These are phyloP conservation scores for Altica lythri DNA, from an alignment of 2,888 invertebrate genomes.

Conservation along the genomic window DNA sequence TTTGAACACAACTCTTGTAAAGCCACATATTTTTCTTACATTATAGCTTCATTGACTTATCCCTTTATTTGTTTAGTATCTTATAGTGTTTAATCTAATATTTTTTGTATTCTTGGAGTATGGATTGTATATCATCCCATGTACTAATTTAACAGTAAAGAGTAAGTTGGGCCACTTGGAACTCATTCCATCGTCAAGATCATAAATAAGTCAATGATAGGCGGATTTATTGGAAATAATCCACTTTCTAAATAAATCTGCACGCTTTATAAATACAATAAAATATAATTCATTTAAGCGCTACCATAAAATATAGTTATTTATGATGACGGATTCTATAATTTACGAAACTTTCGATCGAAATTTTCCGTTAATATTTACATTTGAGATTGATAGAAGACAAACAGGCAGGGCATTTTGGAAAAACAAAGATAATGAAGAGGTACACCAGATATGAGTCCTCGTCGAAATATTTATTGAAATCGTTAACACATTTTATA, in stretches of 20 bases:
- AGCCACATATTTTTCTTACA: too few relatives aligned
- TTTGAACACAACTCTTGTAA: too few relatives aligned
- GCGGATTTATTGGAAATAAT: conserved; percentile 46
- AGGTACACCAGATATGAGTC: conserved; percentile 16
- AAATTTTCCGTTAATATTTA: conserved; percentile 38
- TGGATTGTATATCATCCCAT: too few relatives aligned
- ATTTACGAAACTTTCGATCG: conserved; percentile 36
- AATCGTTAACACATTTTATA: conserved; percentile 11
- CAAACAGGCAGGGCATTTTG: conserved; percentile 24
- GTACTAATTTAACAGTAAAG: not conserved
- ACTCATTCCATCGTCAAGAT: conserved; percentile 45
- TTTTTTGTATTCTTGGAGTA: too few relatives aligned
- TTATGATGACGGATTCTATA: conserved; percentile 47
- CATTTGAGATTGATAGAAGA: conserved; percentile 36
- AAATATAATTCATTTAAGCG: conserved; percentile 51
- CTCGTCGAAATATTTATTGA: conserved; percentile 9
- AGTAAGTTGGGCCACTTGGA: conserved; percentile 38
- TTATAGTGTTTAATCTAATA: too few relatives aligned
- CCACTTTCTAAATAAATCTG: conserved; percentile 49
- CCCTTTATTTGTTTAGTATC: too few relatives aligned
- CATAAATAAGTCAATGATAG: conserved; percentile 46
- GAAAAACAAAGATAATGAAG: conserved; percentile 25
- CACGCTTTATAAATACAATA: conserved; percentile 47
- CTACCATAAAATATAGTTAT: conserved; percentile 48
- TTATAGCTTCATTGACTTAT: too few relatives aligned